These are phyloP conservation scores for Deroplatys truncata DNA, from an alignment of 2,888 invertebrate genomes.

Conservation along the genomic window DNA sequence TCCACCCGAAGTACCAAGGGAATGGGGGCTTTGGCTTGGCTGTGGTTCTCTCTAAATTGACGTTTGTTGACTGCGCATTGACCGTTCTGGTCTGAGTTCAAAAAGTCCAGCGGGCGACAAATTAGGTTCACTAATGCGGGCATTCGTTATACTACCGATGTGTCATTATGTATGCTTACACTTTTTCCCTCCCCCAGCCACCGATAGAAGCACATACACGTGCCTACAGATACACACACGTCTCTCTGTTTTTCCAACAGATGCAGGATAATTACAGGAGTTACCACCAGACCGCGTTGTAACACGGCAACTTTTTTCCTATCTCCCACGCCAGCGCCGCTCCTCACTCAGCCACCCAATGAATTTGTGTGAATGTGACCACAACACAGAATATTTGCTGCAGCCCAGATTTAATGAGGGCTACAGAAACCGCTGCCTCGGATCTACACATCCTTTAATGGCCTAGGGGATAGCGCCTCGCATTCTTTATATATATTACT, in stretches of 20 bases:
- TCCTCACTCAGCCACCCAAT: neutral
- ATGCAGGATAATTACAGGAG: neutral
- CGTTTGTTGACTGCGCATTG: neutral
- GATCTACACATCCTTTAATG: neutral
- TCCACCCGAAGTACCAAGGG: neutral
- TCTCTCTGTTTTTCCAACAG: neutral
- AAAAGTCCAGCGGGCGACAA: neutral
- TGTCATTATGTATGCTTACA: neutral
- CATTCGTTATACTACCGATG: neutral
- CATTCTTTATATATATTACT: neutral
- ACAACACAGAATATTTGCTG: neutral
- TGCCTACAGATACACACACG: neutral
- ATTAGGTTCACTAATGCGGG: neutral
- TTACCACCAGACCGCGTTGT: neutral
- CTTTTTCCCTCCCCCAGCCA: neutral
- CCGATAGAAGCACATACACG: neutral
- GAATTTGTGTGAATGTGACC: neutral
- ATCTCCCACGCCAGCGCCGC: neutral
- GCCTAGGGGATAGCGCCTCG: neutral
- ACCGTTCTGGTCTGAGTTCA: neutral
- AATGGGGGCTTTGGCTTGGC: neutral
- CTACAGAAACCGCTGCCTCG: neutral
- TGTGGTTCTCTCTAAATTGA: neutral
- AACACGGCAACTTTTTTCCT: neutral
- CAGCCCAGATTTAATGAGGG: neutral